These are phyloP conservation scores for Dasyurus viverrinus DNA, from an alignment of 2,113 vertebrate genomes.

Conservation along the genomic window DNA sequence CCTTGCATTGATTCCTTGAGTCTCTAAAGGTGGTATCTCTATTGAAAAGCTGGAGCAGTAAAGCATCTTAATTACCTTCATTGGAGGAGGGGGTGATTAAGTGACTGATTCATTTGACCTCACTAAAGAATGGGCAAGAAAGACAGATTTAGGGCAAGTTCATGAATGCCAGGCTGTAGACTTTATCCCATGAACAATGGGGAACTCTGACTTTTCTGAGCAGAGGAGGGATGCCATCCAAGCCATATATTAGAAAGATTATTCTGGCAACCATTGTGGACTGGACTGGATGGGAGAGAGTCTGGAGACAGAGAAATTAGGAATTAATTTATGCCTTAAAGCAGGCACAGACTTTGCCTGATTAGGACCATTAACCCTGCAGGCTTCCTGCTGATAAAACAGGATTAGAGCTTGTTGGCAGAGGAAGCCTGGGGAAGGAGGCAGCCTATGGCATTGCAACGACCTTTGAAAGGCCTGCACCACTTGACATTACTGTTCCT, in stretches of 20 bases:
- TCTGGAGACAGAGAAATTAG: background rate
- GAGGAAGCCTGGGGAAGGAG: background rate
- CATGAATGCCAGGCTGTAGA: background rate
- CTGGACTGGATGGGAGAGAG: background rate
- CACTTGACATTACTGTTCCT: background rate
- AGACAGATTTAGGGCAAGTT: background rate
- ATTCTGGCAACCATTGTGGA: background rate
- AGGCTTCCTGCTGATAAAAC: background rate
- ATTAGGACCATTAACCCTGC: constrained; percentile 1
- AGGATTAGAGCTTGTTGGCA: background rate
- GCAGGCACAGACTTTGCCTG: background rate
- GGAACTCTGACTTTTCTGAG: background rate
- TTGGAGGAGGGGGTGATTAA: background rate
- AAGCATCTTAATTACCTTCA: background rate
- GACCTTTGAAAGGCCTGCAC: background rate
- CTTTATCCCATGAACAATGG: background rate
- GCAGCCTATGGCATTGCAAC: background rate
- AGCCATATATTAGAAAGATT: background rate
- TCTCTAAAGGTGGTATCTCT: background rate
- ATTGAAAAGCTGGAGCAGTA: background rate
- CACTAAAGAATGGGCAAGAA: background rate
- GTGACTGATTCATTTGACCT: background rate
- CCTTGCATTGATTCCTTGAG: background rate
- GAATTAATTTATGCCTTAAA: background rate
- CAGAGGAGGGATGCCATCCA: background rate